phyloP scores from a whole-genome alignment of 1,140 invertebrate genomes.

The Melitaea cinxia region DNA sequence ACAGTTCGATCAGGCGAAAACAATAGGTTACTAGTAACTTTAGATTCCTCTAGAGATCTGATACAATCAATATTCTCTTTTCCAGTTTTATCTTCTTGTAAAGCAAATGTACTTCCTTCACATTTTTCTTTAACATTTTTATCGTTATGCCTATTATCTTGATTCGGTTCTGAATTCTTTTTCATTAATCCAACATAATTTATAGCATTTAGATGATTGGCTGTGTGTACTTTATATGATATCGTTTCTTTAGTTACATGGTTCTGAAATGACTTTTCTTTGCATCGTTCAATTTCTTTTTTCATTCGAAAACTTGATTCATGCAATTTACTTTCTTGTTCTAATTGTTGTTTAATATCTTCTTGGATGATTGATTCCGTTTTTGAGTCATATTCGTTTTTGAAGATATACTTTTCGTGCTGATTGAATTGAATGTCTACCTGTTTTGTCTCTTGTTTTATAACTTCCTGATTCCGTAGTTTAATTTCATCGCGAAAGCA shows the following conservation, averaged over 20 bases:
- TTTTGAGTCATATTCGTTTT: slow-evolving; percentile 41
- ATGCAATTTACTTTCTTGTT: slow-evolving; percentile 49
- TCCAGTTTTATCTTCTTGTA: slow-evolving; percentile 50
- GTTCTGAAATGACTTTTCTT: slow-evolving; percentile 47
- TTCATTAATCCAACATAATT: slow-evolving; percentile 52
- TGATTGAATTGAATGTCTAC: slow-evolving; percentile 22
- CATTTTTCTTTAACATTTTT: slow-evolving; percentile 55
- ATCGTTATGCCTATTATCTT: slow-evolving; percentile 39
- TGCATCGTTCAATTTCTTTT: slow-evolving; percentile 47
- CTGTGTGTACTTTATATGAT: slow-evolving; percentile 46
- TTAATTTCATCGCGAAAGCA: slow-evolving; percentile 33
- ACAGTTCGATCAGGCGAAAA: slow-evolving; percentile 48
- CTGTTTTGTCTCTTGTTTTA: slow-evolving; percentile 33
- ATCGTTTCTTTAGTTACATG: slow-evolving; percentile 53
- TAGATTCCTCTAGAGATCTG: slow-evolving; percentile 51
- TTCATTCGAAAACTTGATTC: slow-evolving; percentile 41
- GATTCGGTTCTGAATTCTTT: slow-evolving; percentile 43
- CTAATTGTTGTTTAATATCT: slow-evolving; percentile 43
- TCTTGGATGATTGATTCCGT: slow-evolving; percentile 45
- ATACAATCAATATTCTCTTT: slow-evolving; percentile 64
- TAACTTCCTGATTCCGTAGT: slow-evolving; percentile 25
- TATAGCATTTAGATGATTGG: slow-evolving; percentile 51
- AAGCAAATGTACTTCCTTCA: slow-evolving; percentile 42
- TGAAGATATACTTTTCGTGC: slow-evolving; percentile 35
- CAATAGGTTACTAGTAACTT: slow-evolving; percentile 36